Base-by-base conservation (phyloP, 2,113 vertebrate species). In the Centropus unirufus region DNA sequence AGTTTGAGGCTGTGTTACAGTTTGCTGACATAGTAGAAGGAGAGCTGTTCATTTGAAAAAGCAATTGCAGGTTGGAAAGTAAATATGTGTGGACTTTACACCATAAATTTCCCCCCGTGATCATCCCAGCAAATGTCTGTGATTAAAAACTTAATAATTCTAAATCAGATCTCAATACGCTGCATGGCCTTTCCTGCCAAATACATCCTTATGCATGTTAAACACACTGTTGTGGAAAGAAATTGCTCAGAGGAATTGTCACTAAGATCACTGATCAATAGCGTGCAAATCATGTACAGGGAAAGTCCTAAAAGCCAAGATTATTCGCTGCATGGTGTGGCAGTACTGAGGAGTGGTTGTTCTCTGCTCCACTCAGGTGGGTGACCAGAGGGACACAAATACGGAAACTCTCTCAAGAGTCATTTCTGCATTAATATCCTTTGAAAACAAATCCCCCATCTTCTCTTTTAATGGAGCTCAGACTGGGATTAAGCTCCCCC, bases 31-130 rank as follows among this genome's bases (percentile, higher is more conserved):
- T 2, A 83, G 23, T 47, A 36, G 55, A 54, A 36, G 34, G 72
- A 93, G 77, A 95, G 97, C 98, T 98, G 96, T 98, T 98, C 97
- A 98, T 98, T 97, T 95, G 80, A 94, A 97, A 98, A 95, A 97
- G 89, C 77, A 93, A 27, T 97, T 97, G 97, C 98, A 97, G 97
- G 16, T 96, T 96, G 97, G 94, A 97, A 97, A 83, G 89, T 81
- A 49, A 89, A 84, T 51, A 26, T 75, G 23, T 78, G 90, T 91
- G 90, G 89, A 39, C 64, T 39, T 78, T 11, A 54, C 51, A 69
- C 92, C 72, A 32, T 93, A 75, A 57, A 10, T 55, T 95, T 80
- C 59, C 44, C 6, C 15, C 44, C 82, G 10, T 27, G 26, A 47
- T 93, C 85, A 69, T 90, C 62, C 49, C 72, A 90, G 67, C 74